A percentile compares a stretch with the other conserved stretches of the same genome.
Evolutionary conservation across 1,140 invertebrate genomes (phyloP).

Genomic region (Brachionus rotundiformis): DNA sequence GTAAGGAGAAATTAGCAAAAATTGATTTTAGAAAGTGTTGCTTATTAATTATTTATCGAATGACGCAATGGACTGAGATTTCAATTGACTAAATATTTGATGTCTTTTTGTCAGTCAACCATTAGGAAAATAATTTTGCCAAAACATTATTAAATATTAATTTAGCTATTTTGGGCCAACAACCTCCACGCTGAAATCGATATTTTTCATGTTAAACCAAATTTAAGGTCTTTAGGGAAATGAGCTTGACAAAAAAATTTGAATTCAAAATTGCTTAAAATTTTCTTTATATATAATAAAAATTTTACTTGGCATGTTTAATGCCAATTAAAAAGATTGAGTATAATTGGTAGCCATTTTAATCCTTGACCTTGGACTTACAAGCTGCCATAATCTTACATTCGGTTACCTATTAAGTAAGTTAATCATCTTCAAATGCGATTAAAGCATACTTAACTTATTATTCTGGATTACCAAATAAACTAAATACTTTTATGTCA

Average conservation of each 20-base stretch:
- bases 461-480: no score
- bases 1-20: constrained; percentile 4
- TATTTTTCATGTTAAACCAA: background rate
- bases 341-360: background rate
- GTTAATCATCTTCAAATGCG: no score
- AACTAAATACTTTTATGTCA: no score
- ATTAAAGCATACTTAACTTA: no score
- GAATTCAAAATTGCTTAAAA: background rate
- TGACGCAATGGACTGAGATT: constrained; percentile 21
- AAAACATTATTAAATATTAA: constrained; percentile 36
- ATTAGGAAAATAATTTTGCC: constrained; percentile 1
- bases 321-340: background rate
- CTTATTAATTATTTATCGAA: background rate
- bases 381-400: background rate
- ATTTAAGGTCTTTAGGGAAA: constrained; percentile 5
- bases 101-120: constrained; percentile 5
- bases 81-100: constrained; percentile 24
- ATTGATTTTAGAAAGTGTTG: constrained; percentile 27
- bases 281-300: background rate
- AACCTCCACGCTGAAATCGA: constrained; percentile 8
- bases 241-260: background rate
- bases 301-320: background rate
- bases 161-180: background rate
- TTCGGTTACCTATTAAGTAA: no score
- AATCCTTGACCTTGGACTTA: background rate